Evolutionary conservation across 2,888 invertebrate genomes (phyloP), one percentile per base, ranked within the genome.

Genomic region (Drosophila dives): DNA sequence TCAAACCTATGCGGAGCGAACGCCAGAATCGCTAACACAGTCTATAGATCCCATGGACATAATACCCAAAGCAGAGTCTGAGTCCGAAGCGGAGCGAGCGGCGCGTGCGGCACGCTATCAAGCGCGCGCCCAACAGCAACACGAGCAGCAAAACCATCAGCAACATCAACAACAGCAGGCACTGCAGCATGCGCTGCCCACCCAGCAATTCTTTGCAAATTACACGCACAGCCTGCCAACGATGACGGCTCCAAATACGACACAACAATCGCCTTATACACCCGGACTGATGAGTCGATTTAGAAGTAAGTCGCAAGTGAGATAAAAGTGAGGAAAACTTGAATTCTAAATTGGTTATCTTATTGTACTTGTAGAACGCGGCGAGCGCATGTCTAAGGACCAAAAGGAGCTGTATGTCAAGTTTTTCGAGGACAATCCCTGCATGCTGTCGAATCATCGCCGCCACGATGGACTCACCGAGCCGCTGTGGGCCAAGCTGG

Each of bases 371-470:
- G 11, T 64, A 86, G 92, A 91, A 56, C 90, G 91, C n/a, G 91
- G 92, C 55, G 92, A 92, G 34, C 90, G 91, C 48, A 91, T 91
- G 92, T 91, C 91, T 5, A 91, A 92, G 77, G 91, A 91, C 38
- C 91, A 91, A 69, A 91, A 91, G 20, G 92, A 92, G 65, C 67
- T 91, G 12, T 91, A 91, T 64, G 91, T 91, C 1, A 91, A 91
- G 75, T 91, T 87, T 67, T 92, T 91, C 62, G 92, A 91, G 67
- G 91, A 91, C 56, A 91, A 92, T 79, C 91, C 91, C 20, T 90
- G 91, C 64, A 92, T 91, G 91, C 67, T 92, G 50, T 88, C 91
- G 1, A 86, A 86, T 32, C 92, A 92, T 68, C 83, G 92, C 5
- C 91, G 91, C 0, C 91, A 91, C 71, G 91, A 91, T 48, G 83